Base-by-base conservation (phyloP, 2,113 vertebrate species). In the Seriola rivoliana region DNA sequence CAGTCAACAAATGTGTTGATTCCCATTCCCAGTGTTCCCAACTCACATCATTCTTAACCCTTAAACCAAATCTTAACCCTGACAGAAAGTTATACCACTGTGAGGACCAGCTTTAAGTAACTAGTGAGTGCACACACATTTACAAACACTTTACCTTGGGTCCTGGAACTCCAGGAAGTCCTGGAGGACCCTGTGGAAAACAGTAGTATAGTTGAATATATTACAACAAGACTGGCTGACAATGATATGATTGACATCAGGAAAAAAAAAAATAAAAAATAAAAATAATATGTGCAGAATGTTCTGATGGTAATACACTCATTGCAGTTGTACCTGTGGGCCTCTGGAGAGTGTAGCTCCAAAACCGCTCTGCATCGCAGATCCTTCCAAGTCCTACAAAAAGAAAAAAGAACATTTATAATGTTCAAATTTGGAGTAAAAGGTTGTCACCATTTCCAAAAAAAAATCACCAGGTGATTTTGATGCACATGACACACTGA, bases 311-410 rank as follows among this genome's bases (percentile, higher is more conserved):
- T 19, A 42, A 34, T 38, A 73, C 54, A 54, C 11, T 57, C 19
- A 40, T 0, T 29, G 55, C 7, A 60, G 34, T 70, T 92, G 77
- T 94, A 98, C 97, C 88, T 93, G 95, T 69, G 94, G 88, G 6
- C 85, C 85, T 60, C 58, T 90, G 36, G 95, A 86, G 81, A 84
- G 60, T 4, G 85, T 57, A 34, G 82, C 88, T 11, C 80, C 94
- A 64, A 94, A 85, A 3, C 80, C 80, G 48, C 64, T 54, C 62
- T 82, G 52, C 44, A 48, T 84, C 19, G 96, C 97, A n/a, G 97
- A 98, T 52, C 95, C 97, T 91, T 99, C 97, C n/a, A 93, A 86
- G 75, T 99, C 97, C 98, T 99, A 42, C 62, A 38, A 72, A 17
- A 81, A 13, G 59, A 23, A 44, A 57, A 5, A 29, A 42, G 0